Evolutionary conservation across 2,113 vertebrate genomes (phyloP).

Genomic region (Neodon shergylaensis): DNA sequence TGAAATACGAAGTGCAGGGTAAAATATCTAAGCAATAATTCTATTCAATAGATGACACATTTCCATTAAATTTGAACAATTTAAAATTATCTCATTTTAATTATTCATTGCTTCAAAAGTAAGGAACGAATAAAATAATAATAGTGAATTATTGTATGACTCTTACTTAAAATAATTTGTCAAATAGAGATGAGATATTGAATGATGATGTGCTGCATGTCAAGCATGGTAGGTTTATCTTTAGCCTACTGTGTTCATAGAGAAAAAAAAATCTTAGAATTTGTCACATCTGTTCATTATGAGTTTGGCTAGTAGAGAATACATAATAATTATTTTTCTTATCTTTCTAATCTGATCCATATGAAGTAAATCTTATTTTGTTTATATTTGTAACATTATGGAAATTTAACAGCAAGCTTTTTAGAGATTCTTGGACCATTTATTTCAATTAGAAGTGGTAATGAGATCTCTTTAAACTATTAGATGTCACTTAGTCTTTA

Average conservation of each 20-base stretch:
- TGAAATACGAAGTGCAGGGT: neutral
- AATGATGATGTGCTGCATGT: neutral
- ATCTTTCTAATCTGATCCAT: conserved; percentile 47
- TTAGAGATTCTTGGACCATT: conserved; percentile 77
- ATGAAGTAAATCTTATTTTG: conserved; percentile 64
- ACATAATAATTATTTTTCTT: neutral
- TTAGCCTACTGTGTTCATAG: neutral
- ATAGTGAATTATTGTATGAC: neutral
- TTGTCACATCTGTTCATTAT: neutral
- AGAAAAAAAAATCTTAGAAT: neutral
- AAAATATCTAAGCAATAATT: neutral
- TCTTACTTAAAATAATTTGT: conserved; percentile 9
- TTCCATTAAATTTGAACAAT: conserved; percentile 11
- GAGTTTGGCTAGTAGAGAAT: conserved; percentile 14
- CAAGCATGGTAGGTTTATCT: neutral
- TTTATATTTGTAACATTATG: conserved; percentile 72
- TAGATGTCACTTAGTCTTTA: conserved; percentile 84
- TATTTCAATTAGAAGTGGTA: conserved; percentile 85
- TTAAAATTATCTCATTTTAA: conserved; percentile 45
- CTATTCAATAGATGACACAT: neutral
- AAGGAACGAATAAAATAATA: neutral
- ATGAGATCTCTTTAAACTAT: conserved; percentile 85
- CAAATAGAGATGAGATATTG: neutral
- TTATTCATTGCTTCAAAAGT: conserved; percentile 5
- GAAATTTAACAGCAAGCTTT: conserved; percentile 72